Percentiles rank a stretch among this genome's conserved stretches.
Evolutionary conservation across 2,888 invertebrate genomes (phyloP).

Genomic region (Adineta ricciae): DNA sequence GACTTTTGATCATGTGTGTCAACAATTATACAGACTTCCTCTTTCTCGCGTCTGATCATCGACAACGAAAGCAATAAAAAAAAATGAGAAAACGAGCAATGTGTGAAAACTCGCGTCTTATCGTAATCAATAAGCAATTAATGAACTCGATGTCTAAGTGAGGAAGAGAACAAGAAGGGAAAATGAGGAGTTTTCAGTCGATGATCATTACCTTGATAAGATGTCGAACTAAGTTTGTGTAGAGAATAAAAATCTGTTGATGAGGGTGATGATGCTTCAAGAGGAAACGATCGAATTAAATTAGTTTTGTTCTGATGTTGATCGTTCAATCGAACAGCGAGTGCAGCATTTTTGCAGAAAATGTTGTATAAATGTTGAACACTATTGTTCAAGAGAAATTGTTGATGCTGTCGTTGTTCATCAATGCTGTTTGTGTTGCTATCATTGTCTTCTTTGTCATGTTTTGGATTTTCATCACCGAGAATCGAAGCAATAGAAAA

Average conservation of each 20-base stretch:
- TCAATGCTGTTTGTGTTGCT: neutral
- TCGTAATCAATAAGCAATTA: constrained; percentile 9
- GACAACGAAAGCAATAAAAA: neutral
- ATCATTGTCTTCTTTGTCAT: neutral
- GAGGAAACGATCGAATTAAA: neutral
- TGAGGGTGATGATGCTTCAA: neutral
- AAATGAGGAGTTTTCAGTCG: too few species aligned
- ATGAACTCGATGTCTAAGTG: neutral
- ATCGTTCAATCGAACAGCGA: neutral
- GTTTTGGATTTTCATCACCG: neutral
- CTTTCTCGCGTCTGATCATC: neutral
- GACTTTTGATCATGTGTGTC: constrained; percentile 15
- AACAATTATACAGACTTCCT: constrained; percentile 9
- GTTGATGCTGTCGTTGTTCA: neutral
- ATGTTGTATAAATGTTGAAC: neutral
- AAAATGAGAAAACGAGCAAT: neutral
- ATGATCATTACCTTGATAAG: neutral
- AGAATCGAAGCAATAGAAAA: neutral
- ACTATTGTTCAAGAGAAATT: neutral
- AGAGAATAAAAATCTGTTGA: neutral
- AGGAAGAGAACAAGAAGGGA: neutral
- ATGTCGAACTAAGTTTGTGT: neutral
- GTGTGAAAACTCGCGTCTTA: constrained; percentile 1
- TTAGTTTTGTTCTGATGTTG: neutral
- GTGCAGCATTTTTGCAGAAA: neutral